Evolutionary conservation across 2,888 invertebrate genomes (phyloP).

Genomic region (Emmelina monodactyla): DNA sequence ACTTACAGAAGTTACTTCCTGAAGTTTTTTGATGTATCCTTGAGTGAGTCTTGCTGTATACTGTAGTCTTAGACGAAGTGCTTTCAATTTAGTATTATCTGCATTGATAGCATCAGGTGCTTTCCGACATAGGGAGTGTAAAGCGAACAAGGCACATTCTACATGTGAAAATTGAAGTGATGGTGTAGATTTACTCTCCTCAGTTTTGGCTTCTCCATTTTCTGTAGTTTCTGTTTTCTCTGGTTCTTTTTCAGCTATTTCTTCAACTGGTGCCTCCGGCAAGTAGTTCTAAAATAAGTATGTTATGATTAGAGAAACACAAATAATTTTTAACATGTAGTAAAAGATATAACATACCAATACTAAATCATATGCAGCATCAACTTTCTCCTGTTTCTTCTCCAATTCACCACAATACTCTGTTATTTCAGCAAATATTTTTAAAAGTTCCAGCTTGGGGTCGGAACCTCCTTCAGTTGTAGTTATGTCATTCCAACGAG

Average conservation of each 20-base stretch:
- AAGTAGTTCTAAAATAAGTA: constrained; percentile 74
- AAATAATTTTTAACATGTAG: constrained; percentile 2
- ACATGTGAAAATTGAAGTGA: constrained; percentile 92
- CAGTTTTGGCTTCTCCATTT: constrained; percentile 27
- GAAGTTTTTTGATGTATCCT: constrained; percentile 77
- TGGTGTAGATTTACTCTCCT: constrained; percentile 68
- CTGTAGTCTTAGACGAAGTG: constrained; percentile 85
- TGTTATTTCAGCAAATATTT: constrained; percentile 86
- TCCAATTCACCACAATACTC: constrained; percentile 80
- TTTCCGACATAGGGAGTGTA: constrained; percentile 81
- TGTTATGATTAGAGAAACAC: constrained; percentile 3
- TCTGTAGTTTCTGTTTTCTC: constrained; percentile 45
- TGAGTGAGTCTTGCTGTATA: constrained; percentile 93
- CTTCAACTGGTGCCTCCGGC: constrained; percentile 83
- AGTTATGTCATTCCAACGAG: constrained; percentile 73
- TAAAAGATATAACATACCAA: constrained; percentile 61
- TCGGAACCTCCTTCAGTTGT: constrained; percentile 66
- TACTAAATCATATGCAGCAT: constrained; percentile 78
- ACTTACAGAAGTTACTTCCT: constrained; percentile 70
- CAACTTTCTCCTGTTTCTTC: constrained; percentile 76
- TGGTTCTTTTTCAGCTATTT: constrained; percentile 28
- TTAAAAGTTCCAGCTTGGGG: constrained; percentile 80
- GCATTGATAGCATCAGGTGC: constrained; percentile 77
- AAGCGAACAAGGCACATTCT: constrained; percentile 85
- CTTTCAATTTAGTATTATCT: constrained; percentile 78